Base-by-base conservation (phyloP, 1,140 invertebrate genomes). In the Anadara kagoshimensis region DNA sequence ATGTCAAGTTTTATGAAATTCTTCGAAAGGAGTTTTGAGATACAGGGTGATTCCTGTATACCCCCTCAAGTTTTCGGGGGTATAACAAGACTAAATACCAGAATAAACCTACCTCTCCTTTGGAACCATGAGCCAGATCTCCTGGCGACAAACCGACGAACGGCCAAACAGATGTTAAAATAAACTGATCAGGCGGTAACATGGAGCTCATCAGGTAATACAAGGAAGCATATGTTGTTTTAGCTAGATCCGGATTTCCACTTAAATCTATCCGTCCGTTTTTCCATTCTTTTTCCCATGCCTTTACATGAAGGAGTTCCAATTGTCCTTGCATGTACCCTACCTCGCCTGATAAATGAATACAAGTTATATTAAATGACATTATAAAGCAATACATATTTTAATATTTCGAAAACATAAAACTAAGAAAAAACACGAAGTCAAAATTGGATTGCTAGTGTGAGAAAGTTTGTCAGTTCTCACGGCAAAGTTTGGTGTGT, bases 171-270 rank as follows among this genome's bases (percentile, higher is more conserved):
- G 29, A 36, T 16, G 80, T 78, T 5, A 64, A 53, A 74, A 78
- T 82, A 0, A 78, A 59, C 24, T 82, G 78, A 0, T 78, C 75
- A 43, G 82, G 66, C 36, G 82, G 74, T 0, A 89, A 90, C 20
- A 91, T 73, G 18, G 89, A 86, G 76, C 85, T 88, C 8, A 89
- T 75, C 26, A 91, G 78, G 76, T 90, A 90, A 73, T 90, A 91
- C 22, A 88, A 73, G 45, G 79, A 69, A 11, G 86, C 87, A 69
- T 89, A 84, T 18, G 84, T 83, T 5, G 85, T 69, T 71, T 85
- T 85, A 5, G 87, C 83, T 29, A 90, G 41, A 5, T 65, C 51
- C 5, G 76, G 16, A 69, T 89, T 80, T 16, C 84, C 83, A 36
- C 71, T 53, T 0, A 88, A 63, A 51, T 87, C 86, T 20, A 88